phyloP scores from a whole-genome alignment of 2,113 vertebrate species.

The Empidonax alnorum region DNA sequence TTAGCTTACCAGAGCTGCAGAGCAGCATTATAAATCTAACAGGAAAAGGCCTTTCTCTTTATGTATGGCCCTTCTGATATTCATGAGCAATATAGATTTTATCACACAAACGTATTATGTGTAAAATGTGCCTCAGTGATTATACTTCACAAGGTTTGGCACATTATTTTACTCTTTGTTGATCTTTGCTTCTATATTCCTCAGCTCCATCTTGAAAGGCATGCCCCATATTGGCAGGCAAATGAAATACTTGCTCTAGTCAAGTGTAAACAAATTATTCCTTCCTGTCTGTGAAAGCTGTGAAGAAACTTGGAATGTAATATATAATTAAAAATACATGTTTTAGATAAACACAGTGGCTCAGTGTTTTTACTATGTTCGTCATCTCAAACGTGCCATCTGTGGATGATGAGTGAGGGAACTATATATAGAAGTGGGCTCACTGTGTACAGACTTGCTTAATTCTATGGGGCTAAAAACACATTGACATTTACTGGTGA shows the following conservation, averaged over 20 bases:
- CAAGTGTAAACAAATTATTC: slow-evolving; percentile 1
- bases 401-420: not conserved
- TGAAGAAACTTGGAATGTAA: not conserved
- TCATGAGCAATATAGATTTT: not conserved
- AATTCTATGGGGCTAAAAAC: not conserved
- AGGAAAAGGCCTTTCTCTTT: not conserved
- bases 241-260: not conserved
- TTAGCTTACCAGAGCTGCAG: not conserved
- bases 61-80: not conserved
- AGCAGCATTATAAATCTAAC: not conserved
- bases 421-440: not conserved
- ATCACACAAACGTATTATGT: not conserved
- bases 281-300: not conserved
- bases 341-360: not conserved
- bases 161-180: not conserved
- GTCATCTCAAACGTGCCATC: not conserved
- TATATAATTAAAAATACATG: not conserved
- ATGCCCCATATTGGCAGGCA: not conserved
- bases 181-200: not conserved
- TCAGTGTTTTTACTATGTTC: not conserved
- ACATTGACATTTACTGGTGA: not conserved
- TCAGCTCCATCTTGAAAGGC: not conserved
- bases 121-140: not conserved
- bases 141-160: not conserved
- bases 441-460: not conserved